A percentile compares a stretch with the other conserved stretches of the same genome.
Evolutionary conservation across 2,888 invertebrate species (phyloP).

Genomic region (Papilio demoleus): DNA sequence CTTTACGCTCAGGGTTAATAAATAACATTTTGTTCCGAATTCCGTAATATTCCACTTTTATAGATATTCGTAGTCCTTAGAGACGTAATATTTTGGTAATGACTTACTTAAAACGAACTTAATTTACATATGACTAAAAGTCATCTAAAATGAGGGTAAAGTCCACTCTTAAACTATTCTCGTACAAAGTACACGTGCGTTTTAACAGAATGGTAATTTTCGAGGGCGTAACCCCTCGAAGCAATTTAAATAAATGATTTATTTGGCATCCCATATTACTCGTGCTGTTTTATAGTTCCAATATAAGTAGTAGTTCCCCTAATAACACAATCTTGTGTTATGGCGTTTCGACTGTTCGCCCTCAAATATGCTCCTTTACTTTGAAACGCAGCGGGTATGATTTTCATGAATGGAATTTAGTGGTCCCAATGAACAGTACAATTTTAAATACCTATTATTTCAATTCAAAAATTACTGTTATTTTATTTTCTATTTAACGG

Average conservation of each 20-base stretch:
- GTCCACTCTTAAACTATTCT: slow-evolving; percentile 25
- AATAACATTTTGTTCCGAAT: too few relatives aligned
- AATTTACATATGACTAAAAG: neutral
- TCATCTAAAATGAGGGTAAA: neutral
- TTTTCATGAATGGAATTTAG: slow-evolving; percentile 43
- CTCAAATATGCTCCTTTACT: slow-evolving; percentile 45
- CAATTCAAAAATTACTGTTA: neutral
- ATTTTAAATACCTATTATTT: neutral
- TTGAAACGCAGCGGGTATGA: slow-evolving; percentile 47
- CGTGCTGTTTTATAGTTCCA: slow-evolving; percentile 45
- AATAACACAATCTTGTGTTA: slow-evolving; percentile 46
- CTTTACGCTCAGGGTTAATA: neutral
- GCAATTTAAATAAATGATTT: slow-evolving; percentile 42
- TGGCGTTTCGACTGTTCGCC: slow-evolving; percentile 44
- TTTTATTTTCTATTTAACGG: neutral
- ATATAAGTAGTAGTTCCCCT: slow-evolving; percentile 44
- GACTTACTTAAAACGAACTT: too few relatives aligned
- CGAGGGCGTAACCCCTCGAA: slow-evolving; percentile 32
- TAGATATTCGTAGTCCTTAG: too few relatives aligned
- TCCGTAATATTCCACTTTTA: too few relatives aligned
- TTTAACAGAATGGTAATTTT: slow-evolving; percentile 36
- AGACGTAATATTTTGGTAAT: too few relatives aligned
- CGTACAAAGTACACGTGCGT: slow-evolving; percentile 11
- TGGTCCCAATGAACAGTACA: neutral
- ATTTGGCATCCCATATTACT: slow-evolving; percentile 45